Base-by-base conservation (phyloP, 2,888 invertebrate genomes). In the Megamerina dolium region DNA sequence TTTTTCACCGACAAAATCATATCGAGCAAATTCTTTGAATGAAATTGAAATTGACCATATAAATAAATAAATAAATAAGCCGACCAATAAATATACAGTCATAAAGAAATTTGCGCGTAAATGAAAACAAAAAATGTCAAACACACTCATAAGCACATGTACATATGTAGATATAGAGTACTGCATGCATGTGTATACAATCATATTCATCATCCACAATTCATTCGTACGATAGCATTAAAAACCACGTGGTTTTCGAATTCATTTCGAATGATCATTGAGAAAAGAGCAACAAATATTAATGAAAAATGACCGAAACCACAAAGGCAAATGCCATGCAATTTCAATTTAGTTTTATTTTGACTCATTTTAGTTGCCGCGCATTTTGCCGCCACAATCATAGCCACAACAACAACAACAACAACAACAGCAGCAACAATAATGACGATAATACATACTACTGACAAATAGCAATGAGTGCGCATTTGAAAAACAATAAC, bases 161-260 rank as follows among this genome's bases (percentile, higher is more conserved):
- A n/a, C n/a, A n/a, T n/a, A n/a, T n/a, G n/a, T n/a, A n/a, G n/a
- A n/a, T n/a, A n/a, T n/a, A n/a, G n/a, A n/a, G n/a, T n/a, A n/a
- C n/a, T 23, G 23, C 2, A 9, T 23, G 16, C 34, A n/a, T 8
- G 14, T 21, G 14, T 20, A 10, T 21, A 31, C 5, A 9, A n/a
- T 3, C 14, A 17, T 41, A 41, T 48, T 46, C 42, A 49, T 41
- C 41, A 18, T 46, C 47, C 44, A 49, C 49, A 51, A 30, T 43
- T 48, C 41, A 51, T 43, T 37, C n/a, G 47, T 30, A n/a, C n/a
- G n/a, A n/a, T n/a, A n/a, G 46, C 32, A 45, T 32, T 13, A 4
- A 49, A 55, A 61, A 62, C 56, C 62, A 62, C 62, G 62, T 62
- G 62, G 61, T 63, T 57, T 51, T 56, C 55, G 55, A 58, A 57